A percentile compares a stretch with the other conserved stretches of the same genome.
Conservation (phyloP, 2,888 invertebrate species). For the Mamestra brassicae region DNA sequence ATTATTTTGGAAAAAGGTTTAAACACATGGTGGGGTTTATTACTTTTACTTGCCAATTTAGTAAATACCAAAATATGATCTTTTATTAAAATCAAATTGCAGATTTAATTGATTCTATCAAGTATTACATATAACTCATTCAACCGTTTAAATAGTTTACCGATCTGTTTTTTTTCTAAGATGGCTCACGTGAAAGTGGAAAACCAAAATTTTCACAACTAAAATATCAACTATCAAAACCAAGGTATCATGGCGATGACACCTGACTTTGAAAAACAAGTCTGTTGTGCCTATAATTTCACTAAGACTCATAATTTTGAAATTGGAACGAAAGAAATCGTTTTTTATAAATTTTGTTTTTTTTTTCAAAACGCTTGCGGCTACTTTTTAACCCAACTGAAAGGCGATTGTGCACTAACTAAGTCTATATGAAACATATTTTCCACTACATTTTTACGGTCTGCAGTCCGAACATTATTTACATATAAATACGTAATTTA, state of each 20-base stretch:
- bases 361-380: background rate
- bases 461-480: slow-evolving; percentile 2
- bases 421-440: background rate
- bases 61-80: background rate
- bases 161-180: no score
- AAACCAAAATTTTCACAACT: background rate
- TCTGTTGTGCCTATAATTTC: background rate
- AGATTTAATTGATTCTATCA: no score
- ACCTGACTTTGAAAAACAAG: background rate
- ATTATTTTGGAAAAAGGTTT: no score
- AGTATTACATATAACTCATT: background rate
- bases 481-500: background rate
- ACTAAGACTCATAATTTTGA: background rate
- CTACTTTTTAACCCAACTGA: background rate
- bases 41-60: background rate
- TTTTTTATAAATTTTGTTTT: no score
- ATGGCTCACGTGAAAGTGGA: no score
- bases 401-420: background rate
- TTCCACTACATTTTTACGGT: background rate
- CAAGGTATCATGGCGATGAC: background rate
- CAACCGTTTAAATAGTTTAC: background rate
- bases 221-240: background rate
- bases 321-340: background rate
- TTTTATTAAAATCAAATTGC: no score
- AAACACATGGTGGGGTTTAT: background rate